Evolutionary conservation across 2,888 invertebrate genomes (phyloP), one percentile per base, ranked within the genome.

Genomic region (Xanthorhoe designata): DNA sequence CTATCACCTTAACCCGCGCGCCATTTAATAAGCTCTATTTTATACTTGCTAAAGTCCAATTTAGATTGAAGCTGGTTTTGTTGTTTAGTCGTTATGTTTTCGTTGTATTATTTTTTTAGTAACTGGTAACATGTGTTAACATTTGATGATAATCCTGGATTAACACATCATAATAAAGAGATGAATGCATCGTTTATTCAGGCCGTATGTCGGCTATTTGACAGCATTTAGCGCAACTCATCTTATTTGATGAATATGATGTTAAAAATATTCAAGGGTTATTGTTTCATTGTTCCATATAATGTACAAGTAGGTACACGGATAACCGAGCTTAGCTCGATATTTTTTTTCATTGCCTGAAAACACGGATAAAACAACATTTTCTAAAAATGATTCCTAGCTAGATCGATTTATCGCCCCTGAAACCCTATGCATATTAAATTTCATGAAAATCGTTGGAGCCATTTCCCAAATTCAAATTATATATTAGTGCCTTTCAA

Each of bases 91-190:
- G 59, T 83, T 86, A 77, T 73, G 64, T 63, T 64, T 66, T 69
- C 45, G 61, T 64, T 66, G 59, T 68, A 17, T 64, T 71, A 75
- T 83, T 92, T 91, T 92, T 92, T 91, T 90, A 88, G 83, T 91
- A 92, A 92, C 92, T 90, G 88, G 91, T 89, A 92, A 93, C 93
- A 93, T 92, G 92, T 92, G 93, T 93, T 92, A 92, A 93, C 92
- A 92, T 93, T 93, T 92, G 91, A 89, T 89, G 91, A 89, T 93
- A 93, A 93, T 92, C 92, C 89, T 75, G 92, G 90, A 92, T 92
- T 92, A 92, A 92, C 93, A 92, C 92, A 89, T 92, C 91, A 92
- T 93, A 93, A 93, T 91, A 92, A 92, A 92, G 92, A 89, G 90
- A 92, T 93, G 92, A 92, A 91, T 89, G 79, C 85, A 82, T 82